Conservation (phyloP, 2,797 vertebrate genomes). For the Enteromius treurensis region DNA sequence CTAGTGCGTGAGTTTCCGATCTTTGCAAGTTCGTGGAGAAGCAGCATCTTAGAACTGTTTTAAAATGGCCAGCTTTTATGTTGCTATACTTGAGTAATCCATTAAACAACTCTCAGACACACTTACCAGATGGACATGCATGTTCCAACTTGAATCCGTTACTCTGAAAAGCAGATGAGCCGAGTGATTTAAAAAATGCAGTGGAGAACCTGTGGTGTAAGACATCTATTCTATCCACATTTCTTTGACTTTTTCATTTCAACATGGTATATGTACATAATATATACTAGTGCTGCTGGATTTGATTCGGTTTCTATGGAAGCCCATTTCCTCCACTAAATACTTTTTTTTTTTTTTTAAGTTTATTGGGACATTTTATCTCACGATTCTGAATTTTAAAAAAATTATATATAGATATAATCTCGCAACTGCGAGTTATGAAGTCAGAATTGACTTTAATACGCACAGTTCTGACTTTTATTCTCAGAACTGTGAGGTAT, state of each 20-base stretch:
- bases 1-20: background rate
- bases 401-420: too few relatives aligned
- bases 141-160: conserved; percentile 28
- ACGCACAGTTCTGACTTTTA: too few relatives aligned
- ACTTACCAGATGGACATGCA: conserved; percentile 32
- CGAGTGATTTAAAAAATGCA: background rate
- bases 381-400: too few relatives aligned
- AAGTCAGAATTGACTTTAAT: too few relatives aligned
- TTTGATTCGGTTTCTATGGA: too few relatives aligned
- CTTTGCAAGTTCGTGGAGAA: background rate
- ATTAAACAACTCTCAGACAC: background rate
- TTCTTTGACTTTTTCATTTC: background rate
- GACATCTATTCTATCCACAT: background rate
- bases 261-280: background rate
- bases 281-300: background rate
- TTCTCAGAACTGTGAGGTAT: too few relatives aligned
- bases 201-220: background rate
- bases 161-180: background rate
- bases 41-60: background rate
- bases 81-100: background rate
- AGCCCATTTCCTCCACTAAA: too few relatives aligned
- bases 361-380: too few relatives aligned
- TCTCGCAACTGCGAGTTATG: too few relatives aligned
- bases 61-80: background rate
- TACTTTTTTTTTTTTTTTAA: too few relatives aligned